Evolutionary conservation across 2,113 vertebrate species (phyloP), one percentile per base, ranked within the genome.

Genomic region (Leucoraja erinaceus): DNA sequence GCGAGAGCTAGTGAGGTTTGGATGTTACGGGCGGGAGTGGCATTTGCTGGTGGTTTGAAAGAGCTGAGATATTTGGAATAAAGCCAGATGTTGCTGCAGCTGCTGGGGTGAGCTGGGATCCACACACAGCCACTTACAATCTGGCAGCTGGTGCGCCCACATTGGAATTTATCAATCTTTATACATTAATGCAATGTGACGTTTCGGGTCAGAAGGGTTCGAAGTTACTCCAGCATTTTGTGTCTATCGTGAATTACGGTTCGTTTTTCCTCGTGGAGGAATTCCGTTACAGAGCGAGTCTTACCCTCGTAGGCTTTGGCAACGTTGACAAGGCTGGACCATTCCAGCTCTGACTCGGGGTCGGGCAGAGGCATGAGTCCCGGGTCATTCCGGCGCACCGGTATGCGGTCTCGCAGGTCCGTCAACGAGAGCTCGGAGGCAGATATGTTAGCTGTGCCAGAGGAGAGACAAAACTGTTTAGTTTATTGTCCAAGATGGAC

Each of bases 221-320:
- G 38, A 47, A 47, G 38, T 47, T 47, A 47, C 38, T 47, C 38
- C 38, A 47, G 38, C 38, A 47, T 47, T 47, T 47, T 47, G 38
- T 47, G 38, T 47, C 38, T 47, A 47, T 47, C 38, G 38, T 0
- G 38, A 47, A 12, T 68, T 68, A 68, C 16, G 1, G 74, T n/a
- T 25, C n/a, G 0, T 75, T 8, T 75, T n/a, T 33, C 11, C 14
- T 31, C 33, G 11, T 16, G 2, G 4, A 25, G 54, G 38, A 81
- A 56, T 20, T 22, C 3, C 38, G 47, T 79, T 47, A 47, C 10
- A 59, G 66, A 54, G 12, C 4, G 25, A 93, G 11, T 93, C 90
- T 94, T 94, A 98, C 98, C 98, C 97, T 99, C 98, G 0, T 97
- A 99, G 0, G 97, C 98, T 94, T 98, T 98, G 88, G 98, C 98